Conservation (phyloP, 2,797 vertebrate species). For the Molossus alvarezi region DNA sequence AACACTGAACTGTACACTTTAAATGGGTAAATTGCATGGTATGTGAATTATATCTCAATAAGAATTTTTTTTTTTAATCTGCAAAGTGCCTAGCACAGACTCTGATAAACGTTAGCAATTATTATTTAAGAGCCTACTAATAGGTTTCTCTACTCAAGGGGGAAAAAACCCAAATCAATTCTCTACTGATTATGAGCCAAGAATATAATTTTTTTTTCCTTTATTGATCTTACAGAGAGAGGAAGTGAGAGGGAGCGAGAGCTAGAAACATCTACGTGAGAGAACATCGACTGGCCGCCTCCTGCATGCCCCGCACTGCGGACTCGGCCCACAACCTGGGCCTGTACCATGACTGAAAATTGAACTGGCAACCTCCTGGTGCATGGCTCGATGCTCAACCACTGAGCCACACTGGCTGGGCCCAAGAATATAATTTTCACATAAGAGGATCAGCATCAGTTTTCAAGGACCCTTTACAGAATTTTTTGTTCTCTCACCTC, state of each 20-base stretch:
- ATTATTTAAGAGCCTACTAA: conserved; percentile 1
- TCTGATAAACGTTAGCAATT: conserved; percentile 1
- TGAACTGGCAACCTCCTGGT: too few species aligned
- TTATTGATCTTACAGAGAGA: too few species aligned
- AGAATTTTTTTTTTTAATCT: background rate
- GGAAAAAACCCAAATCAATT: background rate
- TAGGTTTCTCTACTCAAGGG: background rate
- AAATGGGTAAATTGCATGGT: background rate
- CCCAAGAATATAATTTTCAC: background rate
- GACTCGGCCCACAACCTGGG: too few species aligned
- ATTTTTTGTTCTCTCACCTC: background rate
- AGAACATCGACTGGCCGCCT: too few species aligned
- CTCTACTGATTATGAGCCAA: background rate
- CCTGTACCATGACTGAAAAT: too few species aligned
- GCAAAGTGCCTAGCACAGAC: background rate
- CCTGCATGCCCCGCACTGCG: too few species aligned
- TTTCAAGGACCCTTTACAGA: background rate
- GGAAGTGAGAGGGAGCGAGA: too few species aligned
- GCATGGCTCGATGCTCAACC: too few species aligned
- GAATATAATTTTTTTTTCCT: background rate
- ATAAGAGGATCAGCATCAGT: background rate
- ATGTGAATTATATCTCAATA: conserved; percentile 19
- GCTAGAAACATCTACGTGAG: too few species aligned
- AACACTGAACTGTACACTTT: background rate
- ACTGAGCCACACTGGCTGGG: too few species aligned